phyloP scores from a whole-genome alignment of 1,140 invertebrate species.

The Microvelia longipes region DNA sequence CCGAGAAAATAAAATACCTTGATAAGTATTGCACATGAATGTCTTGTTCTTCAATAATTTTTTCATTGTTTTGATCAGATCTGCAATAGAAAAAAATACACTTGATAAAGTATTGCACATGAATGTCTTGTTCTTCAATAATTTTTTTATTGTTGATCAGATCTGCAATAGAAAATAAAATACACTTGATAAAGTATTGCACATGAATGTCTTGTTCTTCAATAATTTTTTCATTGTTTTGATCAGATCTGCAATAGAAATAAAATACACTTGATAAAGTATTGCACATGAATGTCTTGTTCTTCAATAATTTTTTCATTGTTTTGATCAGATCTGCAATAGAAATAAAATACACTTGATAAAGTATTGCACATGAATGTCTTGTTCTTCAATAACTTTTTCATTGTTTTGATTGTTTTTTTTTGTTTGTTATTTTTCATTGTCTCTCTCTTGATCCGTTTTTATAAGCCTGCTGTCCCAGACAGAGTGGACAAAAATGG shows the following conservation, averaged over 20 bases:
- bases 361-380: constrained; percentile 42
- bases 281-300: no score
- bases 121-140: no score
- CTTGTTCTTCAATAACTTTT: constrained; percentile 40
- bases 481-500: no score
- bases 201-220: constrained; percentile 41
- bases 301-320: no score
- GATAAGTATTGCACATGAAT: constrained; percentile 41
- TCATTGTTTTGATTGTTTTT: constrained; percentile 37
- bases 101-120: no score
- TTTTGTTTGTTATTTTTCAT: no score
- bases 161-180: constrained; percentile 32
- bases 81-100: no score
- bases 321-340: no score
- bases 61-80: constrained; percentile 37
- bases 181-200: constrained; percentile 39
- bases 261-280: no score
- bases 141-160: no score
- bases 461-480: no score
- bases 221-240: constrained; percentile 38
- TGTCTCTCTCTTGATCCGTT: no score
- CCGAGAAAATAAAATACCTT: constrained; percentile 32
- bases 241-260: constrained; percentile 33
- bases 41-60: constrained; percentile 42
- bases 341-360: constrained; percentile 34